These are phyloP conservation scores for Argentina silus DNA, from an alignment of 2,797 vertebrate genomes.

Conservation along the genomic window DNA sequence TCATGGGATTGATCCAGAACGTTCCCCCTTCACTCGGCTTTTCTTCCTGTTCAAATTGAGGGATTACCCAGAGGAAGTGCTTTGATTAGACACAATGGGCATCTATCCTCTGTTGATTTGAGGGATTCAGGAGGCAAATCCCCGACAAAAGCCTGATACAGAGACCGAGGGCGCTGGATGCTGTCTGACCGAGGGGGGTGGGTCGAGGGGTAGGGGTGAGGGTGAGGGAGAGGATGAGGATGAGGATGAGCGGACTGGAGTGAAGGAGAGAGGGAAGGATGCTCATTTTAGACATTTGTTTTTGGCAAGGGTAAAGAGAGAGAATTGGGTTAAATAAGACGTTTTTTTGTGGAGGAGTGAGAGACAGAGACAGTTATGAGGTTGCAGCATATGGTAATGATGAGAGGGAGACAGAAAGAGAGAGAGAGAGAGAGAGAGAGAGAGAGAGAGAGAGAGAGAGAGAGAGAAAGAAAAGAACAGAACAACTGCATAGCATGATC, in stretches of 20 bases:
- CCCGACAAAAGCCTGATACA: slow-evolving; percentile 74
- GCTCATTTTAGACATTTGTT: neutral
- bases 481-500: too few relatives aligned
- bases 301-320: neutral
- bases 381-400: slow-evolving; percentile 12
- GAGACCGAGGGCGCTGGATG: slow-evolving; percentile 35
- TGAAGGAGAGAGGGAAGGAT: neutral
- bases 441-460: neutral
- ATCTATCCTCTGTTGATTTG: slow-evolving; percentile 84
- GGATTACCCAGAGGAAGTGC: slow-evolving; percentile 83
- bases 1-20: slow-evolving; percentile 75
- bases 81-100: slow-evolving; percentile 83
- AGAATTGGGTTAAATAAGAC: neutral
- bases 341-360: neutral
- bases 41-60: slow-evolving; percentile 81
- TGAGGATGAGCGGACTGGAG: neutral
- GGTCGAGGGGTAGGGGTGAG: neutral
- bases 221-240: neutral
- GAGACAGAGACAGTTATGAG: slow-evolving; percentile 17
- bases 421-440: neutral
- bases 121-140: slow-evolving; percentile 81
- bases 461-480: too few relatives aligned
- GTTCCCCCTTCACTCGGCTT: slow-evolving; percentile 73
- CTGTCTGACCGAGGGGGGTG: neutral
- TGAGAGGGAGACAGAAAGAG: slow-evolving; percentile 21